Base-by-base conservation (phyloP, 2,888 invertebrate genomes). In the Epinotia nisella region DNA sequence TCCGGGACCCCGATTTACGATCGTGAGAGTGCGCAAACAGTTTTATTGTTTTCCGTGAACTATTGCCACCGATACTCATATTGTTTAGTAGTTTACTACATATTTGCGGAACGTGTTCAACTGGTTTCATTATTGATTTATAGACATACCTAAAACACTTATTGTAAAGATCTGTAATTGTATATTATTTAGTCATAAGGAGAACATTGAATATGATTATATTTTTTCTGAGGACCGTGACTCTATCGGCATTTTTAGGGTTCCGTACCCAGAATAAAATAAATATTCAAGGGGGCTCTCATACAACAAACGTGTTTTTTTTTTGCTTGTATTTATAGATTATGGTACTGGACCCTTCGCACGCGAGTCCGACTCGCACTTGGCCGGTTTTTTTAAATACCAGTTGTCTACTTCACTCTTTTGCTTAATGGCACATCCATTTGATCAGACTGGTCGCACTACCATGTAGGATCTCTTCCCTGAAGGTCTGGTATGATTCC, bases 41-140 rank as follows among this genome's bases (percentile, higher is more conserved):
- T 35, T 65, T 65, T 39, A 65, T 65, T 53, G 53, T 53, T 65
- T 53, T 39, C 65, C 53, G 15, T 39, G 9, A 55, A 55, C 55
- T 55, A 55, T 55, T 13, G 13, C 11, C 19, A 41, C 17, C 10
- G 11, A 15, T 59, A 39, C 39, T 39, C 59, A 10, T 64, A 51
- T 64, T 64, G 51, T 61, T 39, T 13, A 24, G 24, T 15, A 13
- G 15, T 24, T 24, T n/a, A 49, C n/a, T 49, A n/a, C n/a, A 56
- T 56, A 56, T 21, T 56, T 56, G 56, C n/a, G 49, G 24, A 21
- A 24, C 21, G 56, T 39, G 59, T 60, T 39, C 39, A 39, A 19
- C 17, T 39, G 17, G n/a, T 39, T 17, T 39, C 11, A 39, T 39
- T n/a, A n/a, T 17, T 29, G 15, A 60, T 39, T 59, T 35, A 21